phyloP scores from a whole-genome alignment of 2,113 vertebrate genomes.

The Pangasianodon hypophthalmus region DNA sequence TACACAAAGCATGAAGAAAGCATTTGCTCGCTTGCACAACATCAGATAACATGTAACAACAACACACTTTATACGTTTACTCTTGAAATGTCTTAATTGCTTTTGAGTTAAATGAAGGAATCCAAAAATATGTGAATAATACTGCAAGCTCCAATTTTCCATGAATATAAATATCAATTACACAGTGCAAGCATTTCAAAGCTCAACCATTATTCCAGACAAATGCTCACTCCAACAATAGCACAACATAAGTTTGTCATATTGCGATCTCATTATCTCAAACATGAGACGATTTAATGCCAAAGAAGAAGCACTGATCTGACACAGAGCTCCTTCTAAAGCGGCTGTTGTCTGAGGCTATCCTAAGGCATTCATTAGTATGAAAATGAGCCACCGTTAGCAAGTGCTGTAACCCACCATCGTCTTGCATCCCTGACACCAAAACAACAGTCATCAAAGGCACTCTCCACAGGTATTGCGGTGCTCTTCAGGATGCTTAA shows the following conservation, averaged over 20 bases:
- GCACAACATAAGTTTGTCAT: slow-evolving; percentile 24
- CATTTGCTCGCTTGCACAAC: background rate
- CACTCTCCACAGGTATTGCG: slow-evolving; percentile 39
- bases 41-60: background rate
- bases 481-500: slow-evolving; percentile 41
- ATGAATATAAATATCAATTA: slow-evolving; percentile 33
- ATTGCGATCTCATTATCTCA: slow-evolving; percentile 47
- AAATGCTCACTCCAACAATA: background rate
- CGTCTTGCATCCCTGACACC: slow-evolving; percentile 33
- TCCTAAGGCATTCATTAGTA: slow-evolving; percentile 50
- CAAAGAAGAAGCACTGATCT: slow-evolving; percentile 29
- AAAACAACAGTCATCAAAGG: slow-evolving; percentile 55
- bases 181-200: background rate
- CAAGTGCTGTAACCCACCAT: slow-evolving; percentile 27
- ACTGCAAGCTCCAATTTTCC: background rate
- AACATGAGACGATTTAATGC: slow-evolving; percentile 43
- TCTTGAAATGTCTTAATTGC: slow-evolving; percentile 1
- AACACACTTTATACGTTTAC: background rate
- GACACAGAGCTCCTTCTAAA: slow-evolving; percentile 34
- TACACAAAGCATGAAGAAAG: background rate
- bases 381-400: slow-evolving; percentile 53
- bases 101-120: background rate
- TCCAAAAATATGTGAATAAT: background rate
- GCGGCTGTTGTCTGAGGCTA: slow-evolving; percentile 46
- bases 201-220: slow-evolving; percentile 2